Percentiles rank a stretch among this genome's conserved stretches.
Conservation (phyloP, 2,797 vertebrate genomes). For the Anguilla pacifica region DNA sequence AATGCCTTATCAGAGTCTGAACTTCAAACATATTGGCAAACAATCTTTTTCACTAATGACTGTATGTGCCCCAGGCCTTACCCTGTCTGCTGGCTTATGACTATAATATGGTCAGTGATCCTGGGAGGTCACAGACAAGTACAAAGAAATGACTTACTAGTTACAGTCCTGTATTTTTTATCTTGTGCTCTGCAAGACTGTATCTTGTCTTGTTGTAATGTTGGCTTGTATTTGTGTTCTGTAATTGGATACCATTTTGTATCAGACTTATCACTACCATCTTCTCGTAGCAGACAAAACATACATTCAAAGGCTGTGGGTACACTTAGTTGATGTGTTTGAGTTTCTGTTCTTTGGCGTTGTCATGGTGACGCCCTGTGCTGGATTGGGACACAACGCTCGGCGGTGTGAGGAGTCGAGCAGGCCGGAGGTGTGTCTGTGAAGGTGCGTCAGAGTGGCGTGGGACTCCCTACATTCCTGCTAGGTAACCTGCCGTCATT, state of each 20-base stretch:
- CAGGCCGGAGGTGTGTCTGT: slow-evolving; percentile 18
- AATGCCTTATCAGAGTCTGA: not conserved
- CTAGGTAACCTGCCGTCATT: slow-evolving; percentile 17
- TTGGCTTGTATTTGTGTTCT: not conserved
- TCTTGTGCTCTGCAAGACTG: not conserved
- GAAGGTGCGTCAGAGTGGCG: slow-evolving; percentile 1
- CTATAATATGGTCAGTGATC: not conserved
- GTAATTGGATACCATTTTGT: not conserved
- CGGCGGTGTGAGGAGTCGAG: not conserved
- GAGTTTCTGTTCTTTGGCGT: not conserved
- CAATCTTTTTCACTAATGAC: not conserved
- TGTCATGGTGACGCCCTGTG: slow-evolving; percentile 12
- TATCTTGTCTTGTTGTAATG: not conserved
- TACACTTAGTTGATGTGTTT: not conserved
- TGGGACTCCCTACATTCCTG: slow-evolving; percentile 24
- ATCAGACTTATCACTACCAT: not conserved
- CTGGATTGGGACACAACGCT: not conserved
- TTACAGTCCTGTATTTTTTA: not conserved
- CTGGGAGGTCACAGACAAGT: not conserved
- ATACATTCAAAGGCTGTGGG: slow-evolving; percentile 3
- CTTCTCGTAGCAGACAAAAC: slow-evolving; percentile 15
- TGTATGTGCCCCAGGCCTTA: not conserved
- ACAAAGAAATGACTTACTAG: not conserved
- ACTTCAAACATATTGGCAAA: not conserved
- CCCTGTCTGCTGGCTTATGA: not conserved